Evolutionary conservation across 2,797 vertebrate genomes (phyloP).

Genomic region (Gastrophryne carolinensis): DNA sequence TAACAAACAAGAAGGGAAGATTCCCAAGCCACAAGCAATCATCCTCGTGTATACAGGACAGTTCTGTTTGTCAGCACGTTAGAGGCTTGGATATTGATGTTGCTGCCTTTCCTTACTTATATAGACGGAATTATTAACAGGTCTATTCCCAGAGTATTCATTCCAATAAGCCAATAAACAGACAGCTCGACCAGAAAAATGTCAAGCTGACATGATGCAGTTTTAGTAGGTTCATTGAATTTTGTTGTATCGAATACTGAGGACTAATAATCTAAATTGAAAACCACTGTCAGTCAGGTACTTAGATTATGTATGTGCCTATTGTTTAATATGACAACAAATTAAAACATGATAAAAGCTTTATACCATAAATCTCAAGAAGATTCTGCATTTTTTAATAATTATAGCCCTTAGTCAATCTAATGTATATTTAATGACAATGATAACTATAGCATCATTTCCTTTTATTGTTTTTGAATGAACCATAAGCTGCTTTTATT

Average conservation of each 20-base stretch:
- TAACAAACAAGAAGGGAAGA: constrained; percentile 4
- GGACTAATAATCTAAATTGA: background rate
- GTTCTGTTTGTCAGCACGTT: constrained; percentile 11
- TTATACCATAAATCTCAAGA: too few relatives aligned
- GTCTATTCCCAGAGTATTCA: background rate
- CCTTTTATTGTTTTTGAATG: too few relatives aligned
- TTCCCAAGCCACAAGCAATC: background rate
- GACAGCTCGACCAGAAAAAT: background rate
- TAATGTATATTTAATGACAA: too few relatives aligned
- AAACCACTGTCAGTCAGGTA: background rate
- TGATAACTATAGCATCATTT: too few relatives aligned
- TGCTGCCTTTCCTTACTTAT: background rate
- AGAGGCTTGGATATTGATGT: background rate
- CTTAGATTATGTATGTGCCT: background rate
- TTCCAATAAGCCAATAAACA: background rate
- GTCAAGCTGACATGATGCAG: background rate
- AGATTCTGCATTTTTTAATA: too few relatives aligned
- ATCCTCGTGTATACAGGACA: background rate
- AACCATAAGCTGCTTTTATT: too few relatives aligned
- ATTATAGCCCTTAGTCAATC: too few relatives aligned
- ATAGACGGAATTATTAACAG: background rate
- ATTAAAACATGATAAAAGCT: too few relatives aligned
- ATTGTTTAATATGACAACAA: too few relatives aligned
- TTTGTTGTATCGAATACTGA: background rate
- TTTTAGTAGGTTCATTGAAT: background rate